Conservation (phyloP, 2,888 invertebrate genomes). For the Hylaea fasciaria region DNA sequence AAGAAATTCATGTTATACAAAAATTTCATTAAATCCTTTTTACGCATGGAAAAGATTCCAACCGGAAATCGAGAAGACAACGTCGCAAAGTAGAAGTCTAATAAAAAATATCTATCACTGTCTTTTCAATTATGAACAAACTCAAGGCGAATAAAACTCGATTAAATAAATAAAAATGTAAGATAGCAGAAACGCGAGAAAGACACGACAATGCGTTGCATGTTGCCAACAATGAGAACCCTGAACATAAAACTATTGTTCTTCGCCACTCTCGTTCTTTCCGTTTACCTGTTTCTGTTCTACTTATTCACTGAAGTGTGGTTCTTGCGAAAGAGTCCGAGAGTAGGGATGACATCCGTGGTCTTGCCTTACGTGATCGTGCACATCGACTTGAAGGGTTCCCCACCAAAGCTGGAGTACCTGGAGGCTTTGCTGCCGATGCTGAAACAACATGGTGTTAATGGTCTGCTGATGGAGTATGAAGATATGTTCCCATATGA, state of each 20-base stretch:
- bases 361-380: constrained; percentile 86
- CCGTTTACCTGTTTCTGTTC: constrained; percentile 30
- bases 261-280: constrained; percentile 3
- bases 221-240: background rate
- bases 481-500: constrained; percentile 95
- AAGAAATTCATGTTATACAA: no score
- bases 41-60: background rate
- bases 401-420: constrained; percentile 89
- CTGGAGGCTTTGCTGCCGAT: constrained; percentile 86
- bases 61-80: background rate
- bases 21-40: no score
- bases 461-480: constrained; percentile 92
- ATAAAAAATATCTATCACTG: no score
- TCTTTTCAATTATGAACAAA: no score
- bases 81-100: constrained; percentile 8
- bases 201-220: constrained; percentile 15
- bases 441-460: constrained; percentile 87
- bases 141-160: no score
- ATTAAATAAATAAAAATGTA: no score
- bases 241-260: constrained; percentile 20
- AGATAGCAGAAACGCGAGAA: no score
- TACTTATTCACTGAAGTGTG: constrained; percentile 10
- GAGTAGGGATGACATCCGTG: constrained; percentile 25
- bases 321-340: background rate
- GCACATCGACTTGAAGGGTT: constrained; percentile 94